These are phyloP conservation scores for Daktulosphaira vitifoliae DNA, from an alignment of 1,140 invertebrate species.

Conservation along the genomic window DNA sequence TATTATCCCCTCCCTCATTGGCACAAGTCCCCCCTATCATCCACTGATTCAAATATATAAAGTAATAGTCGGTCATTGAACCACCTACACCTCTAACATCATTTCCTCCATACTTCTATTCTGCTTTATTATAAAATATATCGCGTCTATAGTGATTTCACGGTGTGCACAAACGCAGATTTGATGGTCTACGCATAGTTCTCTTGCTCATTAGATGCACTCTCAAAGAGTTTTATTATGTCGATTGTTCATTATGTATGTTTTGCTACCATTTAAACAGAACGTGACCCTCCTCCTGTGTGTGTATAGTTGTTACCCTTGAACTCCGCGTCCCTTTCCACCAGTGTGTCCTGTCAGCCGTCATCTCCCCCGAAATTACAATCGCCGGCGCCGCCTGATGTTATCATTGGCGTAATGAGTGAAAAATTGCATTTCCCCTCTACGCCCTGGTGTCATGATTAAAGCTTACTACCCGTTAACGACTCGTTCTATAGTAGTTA, in stretches of 20 bases:
- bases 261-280: slow-evolving; percentile 13
- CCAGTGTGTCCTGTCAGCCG: not conserved
- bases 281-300: not conserved
- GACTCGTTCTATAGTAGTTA: slow-evolving; percentile 3
- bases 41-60: not conserved
- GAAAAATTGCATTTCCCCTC: slow-evolving; percentile 27
- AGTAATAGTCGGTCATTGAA: slow-evolving; percentile 13
- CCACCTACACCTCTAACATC: not conserved
- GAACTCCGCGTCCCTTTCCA: not conserved
- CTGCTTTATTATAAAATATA: too few species aligned
- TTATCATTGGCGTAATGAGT: slow-evolving; percentile 32
- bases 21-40: not conserved
- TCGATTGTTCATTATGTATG: not conserved
- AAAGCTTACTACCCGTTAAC: slow-evolving; percentile 19
- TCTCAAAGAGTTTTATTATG: not conserved
- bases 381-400: slow-evolving; percentile 12
- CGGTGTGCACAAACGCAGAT: slow-evolving; percentile 29
- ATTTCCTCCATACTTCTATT: too few species aligned
- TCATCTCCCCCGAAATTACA: not conserved
- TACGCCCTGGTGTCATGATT: not conserved
- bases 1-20: slow-evolving; percentile 4
- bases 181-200: not conserved
- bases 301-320: not conserved
- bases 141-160: slow-evolving; percentile 29
- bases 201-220: not conserved